A percentile compares a stretch with the other conserved stretches of the same genome.
Conservation (phyloP, 2,113 vertebrate species). For the Chiloscyllium plagiosum region DNA sequence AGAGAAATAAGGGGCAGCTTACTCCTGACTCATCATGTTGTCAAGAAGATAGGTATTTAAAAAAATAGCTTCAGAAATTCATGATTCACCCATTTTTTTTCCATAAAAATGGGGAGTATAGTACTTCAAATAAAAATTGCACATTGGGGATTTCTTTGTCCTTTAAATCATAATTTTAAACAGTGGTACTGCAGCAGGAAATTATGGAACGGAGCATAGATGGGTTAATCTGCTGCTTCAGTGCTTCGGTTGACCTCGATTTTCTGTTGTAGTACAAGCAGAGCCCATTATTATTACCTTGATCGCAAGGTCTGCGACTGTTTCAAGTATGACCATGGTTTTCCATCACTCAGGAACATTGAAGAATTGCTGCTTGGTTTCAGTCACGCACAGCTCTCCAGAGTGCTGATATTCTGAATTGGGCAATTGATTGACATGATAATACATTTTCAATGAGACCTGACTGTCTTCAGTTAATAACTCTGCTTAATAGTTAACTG, state of each 20-base stretch:
- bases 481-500: background rate
- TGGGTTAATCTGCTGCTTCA: slow-evolving; percentile 8
- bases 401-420: background rate
- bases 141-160: background rate
- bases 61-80: background rate
- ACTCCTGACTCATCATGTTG: background rate
- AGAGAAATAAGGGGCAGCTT: background rate
- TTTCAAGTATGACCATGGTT: background rate
- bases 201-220: too few species aligned
- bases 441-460: background rate
- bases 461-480: background rate
- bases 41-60: background rate
- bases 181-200: background rate
- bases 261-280: background rate
- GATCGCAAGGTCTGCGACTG: background rate
- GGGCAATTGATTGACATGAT: background rate
- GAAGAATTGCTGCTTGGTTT: slow-evolving; percentile 4
- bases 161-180: background rate
- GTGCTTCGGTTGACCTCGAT: slow-evolving; percentile 11
- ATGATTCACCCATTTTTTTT: background rate
- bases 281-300: slow-evolving; percentile 23
- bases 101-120: background rate
- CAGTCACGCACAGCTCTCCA: background rate
- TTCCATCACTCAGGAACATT: background rate
- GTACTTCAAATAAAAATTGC: background rate